Conservation (phyloP, 2,113 vertebrate species). For the Boleophthalmus pectinirostris region DNA sequence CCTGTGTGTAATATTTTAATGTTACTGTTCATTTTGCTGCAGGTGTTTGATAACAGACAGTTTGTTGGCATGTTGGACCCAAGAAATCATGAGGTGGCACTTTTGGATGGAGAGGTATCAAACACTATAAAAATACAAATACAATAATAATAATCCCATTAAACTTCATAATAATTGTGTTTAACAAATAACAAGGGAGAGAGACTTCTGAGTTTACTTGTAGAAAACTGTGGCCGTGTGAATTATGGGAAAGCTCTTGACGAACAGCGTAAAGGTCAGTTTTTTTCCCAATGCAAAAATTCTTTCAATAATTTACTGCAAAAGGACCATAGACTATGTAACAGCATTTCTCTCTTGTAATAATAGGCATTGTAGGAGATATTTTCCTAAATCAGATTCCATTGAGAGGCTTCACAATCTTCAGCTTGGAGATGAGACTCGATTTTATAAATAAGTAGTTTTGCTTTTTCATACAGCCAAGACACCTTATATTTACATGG, state of each 20-base stretch:
- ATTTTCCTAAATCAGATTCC: conserved; percentile 66
- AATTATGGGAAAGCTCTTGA: conserved; percentile 86
- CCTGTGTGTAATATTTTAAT: not conserved
- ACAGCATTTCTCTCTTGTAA: not conserved
- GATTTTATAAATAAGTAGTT: conserved; percentile 70
- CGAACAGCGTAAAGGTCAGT: conserved; percentile 91
- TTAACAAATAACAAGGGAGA: conserved; percentile 72
- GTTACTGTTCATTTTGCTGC: conserved; percentile 32
- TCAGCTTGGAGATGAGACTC: conserved; percentile 74
- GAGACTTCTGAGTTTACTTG: conserved; percentile 81
- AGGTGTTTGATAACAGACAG: conserved; percentile 87
- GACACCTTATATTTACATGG: not conserved
- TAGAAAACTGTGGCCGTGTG: conserved; percentile 90
- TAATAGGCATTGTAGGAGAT: conserved; percentile 72
- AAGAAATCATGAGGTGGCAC: conserved; percentile 72
- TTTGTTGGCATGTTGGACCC: conserved; percentile 85
- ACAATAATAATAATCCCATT: not conserved
- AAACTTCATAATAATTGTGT: not conserved
- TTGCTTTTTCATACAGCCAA: not conserved
- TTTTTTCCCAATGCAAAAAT: not conserved
- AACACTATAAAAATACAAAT: not conserved
- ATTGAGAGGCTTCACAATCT: conserved; percentile 69
- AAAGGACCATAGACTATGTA: not conserved
- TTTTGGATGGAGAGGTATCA: conserved; percentile 81
- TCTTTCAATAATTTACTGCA: not conserved